Percentiles rank a stretch among this genome's conserved stretches.
Conservation (phyloP, 2,797 vertebrate species). For the Clangula hyemalis region DNA sequence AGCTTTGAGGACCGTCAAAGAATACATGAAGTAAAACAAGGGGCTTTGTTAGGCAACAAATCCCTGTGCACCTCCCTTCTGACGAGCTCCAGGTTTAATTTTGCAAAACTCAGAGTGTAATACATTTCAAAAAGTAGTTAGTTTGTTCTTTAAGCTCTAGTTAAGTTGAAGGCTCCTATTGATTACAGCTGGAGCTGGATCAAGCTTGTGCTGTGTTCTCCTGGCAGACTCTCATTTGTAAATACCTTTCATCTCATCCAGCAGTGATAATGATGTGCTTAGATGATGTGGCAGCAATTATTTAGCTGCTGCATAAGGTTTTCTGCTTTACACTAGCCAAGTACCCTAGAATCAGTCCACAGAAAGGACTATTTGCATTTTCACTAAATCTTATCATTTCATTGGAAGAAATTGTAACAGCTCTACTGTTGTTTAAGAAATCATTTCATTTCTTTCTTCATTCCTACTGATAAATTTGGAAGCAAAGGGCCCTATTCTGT, state of each 20-base stretch:
- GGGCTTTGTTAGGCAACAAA: slow-evolving; percentile 2
- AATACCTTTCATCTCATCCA: slow-evolving; percentile 52
- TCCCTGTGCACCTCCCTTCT: neutral
- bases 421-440: neutral
- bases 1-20: neutral
- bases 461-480: neutral
- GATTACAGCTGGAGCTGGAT: slow-evolving; percentile 56
- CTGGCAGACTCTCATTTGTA: slow-evolving; percentile 43
- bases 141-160: neutral
- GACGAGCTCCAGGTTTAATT: slow-evolving; percentile 9
- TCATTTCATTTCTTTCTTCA: neutral
- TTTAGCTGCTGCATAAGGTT: neutral
- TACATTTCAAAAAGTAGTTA: neutral
- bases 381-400: neutral
- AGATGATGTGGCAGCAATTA: slow-evolving; percentile 59
- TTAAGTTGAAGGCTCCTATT: slow-evolving; percentile 42
- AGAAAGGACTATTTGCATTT: slow-evolving; percentile 4
- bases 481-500: neutral
- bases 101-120: neutral
- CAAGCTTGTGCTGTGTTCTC: slow-evolving; percentile 32
- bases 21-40: neutral
- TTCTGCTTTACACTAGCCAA: neutral
- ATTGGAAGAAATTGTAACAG: neutral
- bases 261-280: slow-evolving; percentile 32
- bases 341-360: neutral